These are phyloP conservation scores for Phymatocera aterrima DNA, from an alignment of 2,888 invertebrate species.

Conservation along the genomic window DNA sequence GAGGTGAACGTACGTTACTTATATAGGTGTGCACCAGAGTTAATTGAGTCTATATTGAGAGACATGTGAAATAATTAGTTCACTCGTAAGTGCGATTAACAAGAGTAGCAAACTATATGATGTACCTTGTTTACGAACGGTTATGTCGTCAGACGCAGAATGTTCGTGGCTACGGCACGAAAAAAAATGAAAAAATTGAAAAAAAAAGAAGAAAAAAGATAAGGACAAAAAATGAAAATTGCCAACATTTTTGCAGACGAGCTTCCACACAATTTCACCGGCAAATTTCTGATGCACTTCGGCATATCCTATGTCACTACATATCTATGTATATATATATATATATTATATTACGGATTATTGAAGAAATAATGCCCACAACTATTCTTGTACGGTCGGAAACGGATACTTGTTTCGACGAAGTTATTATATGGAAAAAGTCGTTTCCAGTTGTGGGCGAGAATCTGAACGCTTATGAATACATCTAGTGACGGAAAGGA, in stretches of 20 bases:
- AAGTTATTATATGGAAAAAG: conserved; percentile 15
- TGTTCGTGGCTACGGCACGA: not conserved
- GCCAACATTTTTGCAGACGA: too few relatives aligned
- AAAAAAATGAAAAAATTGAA: not conserved
- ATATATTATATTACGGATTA: too few relatives aligned
- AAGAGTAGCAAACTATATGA: conserved; percentile 11
- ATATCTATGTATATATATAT: too few relatives aligned
- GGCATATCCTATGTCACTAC: too few relatives aligned
- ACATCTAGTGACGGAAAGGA: conserved; percentile 40
- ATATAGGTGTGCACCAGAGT: not conserved
- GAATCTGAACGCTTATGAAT: conserved; percentile 31
- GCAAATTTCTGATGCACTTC: too few relatives aligned
- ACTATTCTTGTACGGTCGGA: too few relatives aligned
- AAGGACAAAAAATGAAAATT: too few relatives aligned
- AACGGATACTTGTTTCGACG: not conserved
- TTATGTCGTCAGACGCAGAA: conserved; percentile 19
- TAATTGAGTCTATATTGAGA: conserved; percentile 11
- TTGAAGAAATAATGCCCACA: too few relatives aligned
- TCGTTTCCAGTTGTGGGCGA: not conserved
- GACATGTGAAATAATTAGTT: conserved; percentile 31
- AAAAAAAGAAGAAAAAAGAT: too few relatives aligned
- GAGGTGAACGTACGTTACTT: not conserved
- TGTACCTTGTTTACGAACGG: conserved; percentile 1
- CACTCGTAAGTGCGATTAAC: conserved; percentile 26
- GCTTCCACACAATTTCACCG: too few relatives aligned